Percentiles rank a stretch among this genome's conserved stretches.
Evolutionary conservation across 53 echinoderm and acorn worm genomes (phyloP).

Genomic region (Glandiceps talaboti): DNA sequence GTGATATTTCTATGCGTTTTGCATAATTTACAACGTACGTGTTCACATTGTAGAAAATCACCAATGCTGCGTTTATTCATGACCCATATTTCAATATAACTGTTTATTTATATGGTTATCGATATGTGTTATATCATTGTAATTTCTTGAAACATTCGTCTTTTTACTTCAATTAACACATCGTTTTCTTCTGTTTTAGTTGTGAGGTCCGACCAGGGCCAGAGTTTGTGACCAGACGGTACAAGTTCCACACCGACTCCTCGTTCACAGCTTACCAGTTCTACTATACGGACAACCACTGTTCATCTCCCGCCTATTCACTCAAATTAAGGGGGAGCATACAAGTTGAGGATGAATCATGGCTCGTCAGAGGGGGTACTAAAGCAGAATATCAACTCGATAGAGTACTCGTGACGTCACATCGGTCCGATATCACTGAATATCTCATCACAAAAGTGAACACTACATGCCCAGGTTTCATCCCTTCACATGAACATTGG

Average conservation of each 20-base stretch:
- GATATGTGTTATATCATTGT: too few species aligned
- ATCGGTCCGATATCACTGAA: constrained; percentile 33
- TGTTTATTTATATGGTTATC: too few species aligned
- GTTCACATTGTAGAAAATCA: too few species aligned
- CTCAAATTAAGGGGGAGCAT: constrained; percentile 57
- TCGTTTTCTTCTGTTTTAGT: too few species aligned
- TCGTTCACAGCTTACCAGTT: constrained; percentile 77
- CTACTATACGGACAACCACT: constrained; percentile 81
- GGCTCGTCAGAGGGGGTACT: constrained; percentile 42
- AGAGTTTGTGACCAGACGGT: constrained; percentile 56
- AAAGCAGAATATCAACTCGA: constrained; percentile 62
- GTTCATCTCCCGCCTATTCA: constrained; percentile 70
- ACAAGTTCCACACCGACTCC: constrained; percentile 80
- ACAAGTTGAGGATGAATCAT: constrained; percentile 26
- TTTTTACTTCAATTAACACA: too few species aligned
- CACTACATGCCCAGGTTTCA: constrained; percentile 41
- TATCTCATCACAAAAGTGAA: constrained; percentile 34
- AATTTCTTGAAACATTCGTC: too few species aligned
- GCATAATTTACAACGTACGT: too few species aligned
- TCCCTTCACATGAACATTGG: constrained; percentile 20
- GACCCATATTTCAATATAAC: too few species aligned
- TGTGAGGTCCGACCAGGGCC: constrained; percentile 90
- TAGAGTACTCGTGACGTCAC: constrained; percentile 58
- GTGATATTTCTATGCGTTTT: too few species aligned
- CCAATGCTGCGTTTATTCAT: too few species aligned